phyloP scores from a whole-genome alignment of 2,797 vertebrate genomes.

The Bothrops alternatus region DNA sequence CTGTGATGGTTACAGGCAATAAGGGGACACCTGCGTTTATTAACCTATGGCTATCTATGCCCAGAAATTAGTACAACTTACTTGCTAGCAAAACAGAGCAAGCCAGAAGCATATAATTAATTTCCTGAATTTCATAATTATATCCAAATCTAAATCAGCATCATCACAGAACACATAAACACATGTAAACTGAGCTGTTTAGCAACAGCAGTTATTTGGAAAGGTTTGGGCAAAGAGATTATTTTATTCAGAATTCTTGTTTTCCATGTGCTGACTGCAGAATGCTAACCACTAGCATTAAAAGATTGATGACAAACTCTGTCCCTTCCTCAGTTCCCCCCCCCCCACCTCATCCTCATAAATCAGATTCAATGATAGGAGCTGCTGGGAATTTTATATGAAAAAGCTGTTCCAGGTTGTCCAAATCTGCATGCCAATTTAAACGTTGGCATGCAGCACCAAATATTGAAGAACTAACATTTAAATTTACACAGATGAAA shows the following conservation, averaged over 20 bases:
- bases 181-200: slow-evolving; percentile 20
- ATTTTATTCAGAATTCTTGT: slow-evolving; percentile 9
- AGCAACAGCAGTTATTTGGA: slow-evolving; percentile 19
- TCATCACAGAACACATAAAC: slow-evolving; percentile 26
- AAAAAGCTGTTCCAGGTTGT: background rate
- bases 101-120: slow-evolving; percentile 25
- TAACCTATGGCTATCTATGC: background rate
- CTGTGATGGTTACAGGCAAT: background rate
- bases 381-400: background rate
- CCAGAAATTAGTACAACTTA: background rate
- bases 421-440: background rate
- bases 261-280: background rate
- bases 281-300: background rate
- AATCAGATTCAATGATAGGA: background rate
- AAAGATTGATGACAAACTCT: background rate
- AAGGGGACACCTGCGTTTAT: background rate
- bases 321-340: background rate
- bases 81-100: background rate
- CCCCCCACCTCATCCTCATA: background rate
- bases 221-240: slow-evolving; percentile 10
- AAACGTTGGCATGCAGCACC: background rate
- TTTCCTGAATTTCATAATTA: slow-evolving; percentile 17
- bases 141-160: slow-evolving; percentile 27
- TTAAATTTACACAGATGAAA: background rate
- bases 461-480: background rate